Conservation (phyloP, 2,888 invertebrate species). For the Harpalus rubripes region DNA sequence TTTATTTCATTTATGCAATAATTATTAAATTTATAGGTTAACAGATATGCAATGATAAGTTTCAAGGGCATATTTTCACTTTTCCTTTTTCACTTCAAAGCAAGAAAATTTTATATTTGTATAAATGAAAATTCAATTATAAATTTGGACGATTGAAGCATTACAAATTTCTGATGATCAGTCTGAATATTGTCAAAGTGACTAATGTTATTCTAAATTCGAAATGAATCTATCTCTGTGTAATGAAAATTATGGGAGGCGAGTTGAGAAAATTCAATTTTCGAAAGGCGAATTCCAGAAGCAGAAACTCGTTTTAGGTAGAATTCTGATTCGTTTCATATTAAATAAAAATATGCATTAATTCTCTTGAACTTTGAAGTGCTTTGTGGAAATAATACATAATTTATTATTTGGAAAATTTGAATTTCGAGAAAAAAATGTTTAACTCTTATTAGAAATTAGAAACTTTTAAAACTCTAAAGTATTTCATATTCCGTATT, state of each 20-base stretch:
- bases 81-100: too few species aligned
- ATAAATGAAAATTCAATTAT: too few species aligned
- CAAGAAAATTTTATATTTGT: too few species aligned
- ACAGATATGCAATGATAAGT: too few species aligned
- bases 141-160: not conserved
- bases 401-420: not conserved
- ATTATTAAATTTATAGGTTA: too few species aligned
- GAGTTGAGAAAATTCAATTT: conserved; percentile 6
- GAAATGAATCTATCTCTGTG: not conserved
- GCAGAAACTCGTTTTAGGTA: not conserved
- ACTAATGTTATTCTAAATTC: not conserved
- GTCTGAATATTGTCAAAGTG: not conserved
- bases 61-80: too few species aligned
- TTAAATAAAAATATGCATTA: conserved; percentile 3
- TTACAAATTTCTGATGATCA: not conserved
- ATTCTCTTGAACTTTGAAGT: not conserved
- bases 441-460: too few species aligned
- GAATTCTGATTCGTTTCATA: not conserved
- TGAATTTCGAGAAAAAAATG: too few species aligned
- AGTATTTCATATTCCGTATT: too few species aligned
- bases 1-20: too few species aligned
- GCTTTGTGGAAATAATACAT: not conserved
- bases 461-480: too few species aligned
- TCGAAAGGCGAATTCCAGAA: not conserved
- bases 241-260: not conserved